A percentile compares a stretch with the other conserved stretches of the same genome.
Evolutionary conservation across 2,113 vertebrate genomes (phyloP).

Genomic region (Ondatra zibethicus): DNA sequence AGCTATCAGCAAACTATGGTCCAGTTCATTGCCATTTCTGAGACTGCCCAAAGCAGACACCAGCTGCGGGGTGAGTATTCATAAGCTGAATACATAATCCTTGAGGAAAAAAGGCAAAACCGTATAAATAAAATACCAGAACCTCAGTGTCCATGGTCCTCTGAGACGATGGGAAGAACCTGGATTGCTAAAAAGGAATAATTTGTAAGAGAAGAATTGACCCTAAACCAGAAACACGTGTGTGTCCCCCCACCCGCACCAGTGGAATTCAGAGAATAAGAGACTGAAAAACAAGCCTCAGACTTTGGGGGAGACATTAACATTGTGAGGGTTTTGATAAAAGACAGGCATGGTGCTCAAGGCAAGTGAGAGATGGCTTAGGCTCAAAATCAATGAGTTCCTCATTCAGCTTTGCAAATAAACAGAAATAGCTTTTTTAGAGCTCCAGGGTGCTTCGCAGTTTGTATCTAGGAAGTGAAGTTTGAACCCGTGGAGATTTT

Average conservation of each 20-base stretch:
- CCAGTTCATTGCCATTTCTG: neutral
- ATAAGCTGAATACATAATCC: neutral
- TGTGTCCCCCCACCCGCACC: too few relatives aligned
- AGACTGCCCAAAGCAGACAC: neutral
- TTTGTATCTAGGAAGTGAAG: neutral
- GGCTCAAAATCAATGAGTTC: constrained; percentile 58
- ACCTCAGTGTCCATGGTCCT: neutral
- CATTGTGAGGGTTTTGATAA: constrained; percentile 59
- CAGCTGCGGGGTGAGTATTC: neutral
- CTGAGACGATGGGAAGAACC: neutral
- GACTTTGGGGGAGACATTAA: neutral
- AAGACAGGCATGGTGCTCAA: constrained; percentile 46
- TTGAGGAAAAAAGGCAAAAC: neutral
- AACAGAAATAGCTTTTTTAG: constrained; percentile 53
- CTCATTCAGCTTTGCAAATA: constrained; percentile 51
- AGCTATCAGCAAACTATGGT: neutral
- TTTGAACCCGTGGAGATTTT: constrained; percentile 40
- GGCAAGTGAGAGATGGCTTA: neutral
- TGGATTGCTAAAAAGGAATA: neutral
- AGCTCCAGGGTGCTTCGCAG: neutral
- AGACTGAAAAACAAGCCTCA: neutral
- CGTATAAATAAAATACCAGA: neutral
- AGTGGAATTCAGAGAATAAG: neutral
- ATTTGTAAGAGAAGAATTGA: neutral
- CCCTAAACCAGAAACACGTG: neutral